Percentiles rank a stretch among this genome's conserved stretches.
phyloP scores from a whole-genome alignment of 1,140 invertebrate species.

The Bombus soroeensis region DNA sequence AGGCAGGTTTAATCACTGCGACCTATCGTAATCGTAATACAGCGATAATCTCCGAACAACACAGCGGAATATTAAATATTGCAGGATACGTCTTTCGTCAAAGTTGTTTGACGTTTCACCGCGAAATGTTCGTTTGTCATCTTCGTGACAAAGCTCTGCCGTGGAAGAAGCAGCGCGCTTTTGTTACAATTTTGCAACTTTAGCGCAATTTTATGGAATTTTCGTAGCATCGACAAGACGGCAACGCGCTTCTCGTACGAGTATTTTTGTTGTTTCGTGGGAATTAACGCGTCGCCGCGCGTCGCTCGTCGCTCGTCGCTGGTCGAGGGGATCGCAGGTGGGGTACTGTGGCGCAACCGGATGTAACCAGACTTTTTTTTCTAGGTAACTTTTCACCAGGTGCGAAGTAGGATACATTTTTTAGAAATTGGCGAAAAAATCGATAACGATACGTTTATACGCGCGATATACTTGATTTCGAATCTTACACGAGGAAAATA shows the following conservation, averaged over 20 bases:
- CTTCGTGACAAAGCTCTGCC: rapidly evolving
- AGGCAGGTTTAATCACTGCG: not conserved
- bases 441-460: not conserved
- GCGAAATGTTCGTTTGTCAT: rapidly evolving
- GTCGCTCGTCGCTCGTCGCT: too few relatives aligned
- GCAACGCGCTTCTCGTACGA: too few relatives aligned
- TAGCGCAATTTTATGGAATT: not conserved
- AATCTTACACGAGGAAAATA: too few relatives aligned
- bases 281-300: constrained; percentile 30
- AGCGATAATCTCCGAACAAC: too few relatives aligned
- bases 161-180: rapidly evolving
- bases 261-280: constrained; percentile 18
- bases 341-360: constrained; percentile 52
- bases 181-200: not conserved
- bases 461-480: rapidly evolving
- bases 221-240: not conserved
- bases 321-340: constrained; percentile 43
- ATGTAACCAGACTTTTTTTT: constrained; percentile 50
- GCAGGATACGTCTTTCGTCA: not conserved
- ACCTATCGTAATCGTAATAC: not conserved
- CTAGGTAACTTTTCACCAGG: constrained; percentile 59
- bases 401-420: constrained; percentile 42
- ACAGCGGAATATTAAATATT: not conserved
- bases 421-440: not conserved
- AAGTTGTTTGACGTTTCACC: not conserved